Percentiles rank a stretch among this genome's conserved stretches.
Conservation (phyloP, 1,140 invertebrate species). For the Parapsyche elsis region DNA sequence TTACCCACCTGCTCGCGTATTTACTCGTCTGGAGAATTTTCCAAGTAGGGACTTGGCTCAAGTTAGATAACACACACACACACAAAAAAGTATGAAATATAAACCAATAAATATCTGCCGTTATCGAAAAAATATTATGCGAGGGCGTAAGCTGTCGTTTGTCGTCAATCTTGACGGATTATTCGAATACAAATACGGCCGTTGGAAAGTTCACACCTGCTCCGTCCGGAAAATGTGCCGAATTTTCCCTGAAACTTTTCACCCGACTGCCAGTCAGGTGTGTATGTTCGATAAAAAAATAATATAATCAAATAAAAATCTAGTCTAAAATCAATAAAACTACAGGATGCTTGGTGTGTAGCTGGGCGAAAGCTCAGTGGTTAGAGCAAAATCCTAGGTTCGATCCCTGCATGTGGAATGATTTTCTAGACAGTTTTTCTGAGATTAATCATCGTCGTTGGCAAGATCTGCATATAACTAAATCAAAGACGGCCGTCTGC, state of each 20-base stretch:
- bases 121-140: constrained; percentile 13
- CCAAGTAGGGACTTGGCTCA: neutral
- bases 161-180: constrained; percentile 21
- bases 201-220: constrained; percentile 35
- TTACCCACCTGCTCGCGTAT: too few relatives aligned
- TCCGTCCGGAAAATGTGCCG: constrained; percentile 20
- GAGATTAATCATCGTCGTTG: too few relatives aligned
- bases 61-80: neutral
- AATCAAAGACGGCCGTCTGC: too few relatives aligned
- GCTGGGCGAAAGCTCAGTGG: too few relatives aligned
- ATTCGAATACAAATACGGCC: constrained; percentile 26
- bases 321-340: neutral
- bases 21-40: neutral
- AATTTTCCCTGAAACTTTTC: constrained; percentile 35
- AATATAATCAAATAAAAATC: constrained; percentile 8
- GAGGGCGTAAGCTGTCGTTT: constrained; percentile 17
- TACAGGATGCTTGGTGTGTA: too few relatives aligned
- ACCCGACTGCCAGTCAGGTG: constrained; percentile 40
- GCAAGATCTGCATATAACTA: too few relatives aligned
- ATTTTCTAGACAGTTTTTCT: too few relatives aligned
- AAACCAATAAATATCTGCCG: constrained; percentile 4
- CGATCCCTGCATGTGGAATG: too few relatives aligned
- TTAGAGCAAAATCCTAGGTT: too few relatives aligned
- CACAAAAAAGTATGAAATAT: constrained; percentile 3
- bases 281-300: constrained; percentile 20